Base-by-base conservation (phyloP, 2,888 invertebrate species). In the Dendrolimus pini region DNA sequence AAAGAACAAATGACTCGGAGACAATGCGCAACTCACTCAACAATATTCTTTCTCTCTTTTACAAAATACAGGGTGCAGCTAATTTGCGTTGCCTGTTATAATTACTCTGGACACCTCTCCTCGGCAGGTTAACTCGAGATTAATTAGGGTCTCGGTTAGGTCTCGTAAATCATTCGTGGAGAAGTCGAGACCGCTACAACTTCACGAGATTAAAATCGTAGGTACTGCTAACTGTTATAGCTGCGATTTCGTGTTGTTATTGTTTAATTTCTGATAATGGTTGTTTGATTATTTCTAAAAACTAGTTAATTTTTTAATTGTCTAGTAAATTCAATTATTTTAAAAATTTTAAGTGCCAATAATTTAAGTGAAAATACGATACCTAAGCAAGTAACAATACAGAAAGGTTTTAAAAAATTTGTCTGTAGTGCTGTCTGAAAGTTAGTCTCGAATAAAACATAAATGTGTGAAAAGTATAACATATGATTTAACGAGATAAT, bases 101-200 rank as follows among this genome's bases (percentile, higher is more conserved):
- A 72, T 72, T 71, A 68, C 61, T 53, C 57, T 58, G 59, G 62
- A 62, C 65, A 69, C 67, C 70, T 64, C 65, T 65, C 62, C 62
- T 63, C 56, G 63, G 55, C 68, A 73, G 70, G 73, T 72, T 73
- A 72, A 67, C 71, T 62, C 58, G 62, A 68, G 72, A 73, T 75
- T 77, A 77, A 77, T 77, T 74, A 69, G 67, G 65, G 67, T 64
- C 41, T 61, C 58, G 60, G 59, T 61, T 65, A 66, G 65, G 67
- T 69, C 69, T 67, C 73, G 74, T 77, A 72, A 77, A 75, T 77
- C 77, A 77, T 72, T 72, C 68, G 58, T 56, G 55, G 55, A 60
- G 56, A 54, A 52, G 41, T 47, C 9, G 8, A 47, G 47, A 10
- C 47, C 47, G 47, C 47, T 12, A 12, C 47, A 47, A 9, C 30